phyloP scores from a whole-genome alignment of 2,113 vertebrate species.

The Taurulus bubalis region DNA sequence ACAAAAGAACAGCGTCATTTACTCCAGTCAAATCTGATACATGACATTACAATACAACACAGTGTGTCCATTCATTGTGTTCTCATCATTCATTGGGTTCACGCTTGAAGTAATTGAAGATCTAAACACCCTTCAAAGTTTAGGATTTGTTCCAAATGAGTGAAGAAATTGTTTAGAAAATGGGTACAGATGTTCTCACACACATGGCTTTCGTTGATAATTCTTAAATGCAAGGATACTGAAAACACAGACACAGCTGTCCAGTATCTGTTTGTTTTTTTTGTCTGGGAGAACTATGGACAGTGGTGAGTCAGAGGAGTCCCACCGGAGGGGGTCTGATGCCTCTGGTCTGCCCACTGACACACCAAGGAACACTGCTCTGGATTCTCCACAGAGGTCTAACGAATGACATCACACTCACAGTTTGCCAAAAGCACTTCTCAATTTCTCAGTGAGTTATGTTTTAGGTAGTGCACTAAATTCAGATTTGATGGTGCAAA shows the following conservation, averaged over 20 bases:
- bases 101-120: background rate
- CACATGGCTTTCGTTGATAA: conserved; percentile 17
- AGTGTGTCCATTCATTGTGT: background rate
- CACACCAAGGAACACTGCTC: conserved; percentile 35
- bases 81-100: background rate
- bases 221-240: conserved; percentile 2
- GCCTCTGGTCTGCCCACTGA: conserved; percentile 23
- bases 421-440: conserved; percentile 23
- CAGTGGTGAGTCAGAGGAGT: conserved; percentile 25
- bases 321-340: conserved; percentile 34
- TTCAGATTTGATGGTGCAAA: conserved; percentile 1
- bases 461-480: conserved; percentile 18
- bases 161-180: conserved; percentile 7
- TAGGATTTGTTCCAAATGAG: conserved; percentile 7
- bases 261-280: conserved; percentile 18
- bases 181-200: conserved; percentile 35
- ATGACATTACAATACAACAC: background rate
- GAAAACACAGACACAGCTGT: conserved; percentile 25
- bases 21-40: background rate
- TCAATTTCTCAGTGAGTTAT: conserved; percentile 36
- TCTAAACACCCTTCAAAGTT: background rate
- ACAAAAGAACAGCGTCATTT: too few species aligned
- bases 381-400: conserved; percentile 36
- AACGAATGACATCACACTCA: conserved; percentile 47
- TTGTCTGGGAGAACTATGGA: conserved; percentile 6